Evolutionary conservation across 1,140 invertebrate species (phyloP).

Genomic region (Heliconius eleuchia): DNA sequence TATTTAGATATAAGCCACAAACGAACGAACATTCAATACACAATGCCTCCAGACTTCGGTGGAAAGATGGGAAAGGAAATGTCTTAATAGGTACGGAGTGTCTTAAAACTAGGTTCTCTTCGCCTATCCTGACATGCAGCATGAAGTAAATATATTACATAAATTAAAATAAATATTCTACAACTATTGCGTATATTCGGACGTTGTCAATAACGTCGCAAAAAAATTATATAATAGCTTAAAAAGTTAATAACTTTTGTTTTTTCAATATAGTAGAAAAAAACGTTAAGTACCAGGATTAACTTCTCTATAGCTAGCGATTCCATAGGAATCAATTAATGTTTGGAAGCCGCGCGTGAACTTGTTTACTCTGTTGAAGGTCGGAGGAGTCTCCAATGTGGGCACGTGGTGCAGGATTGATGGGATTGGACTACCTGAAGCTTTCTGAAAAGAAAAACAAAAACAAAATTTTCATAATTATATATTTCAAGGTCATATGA

Average conservation of each 20-base stretch:
- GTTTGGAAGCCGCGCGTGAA: conserved; percentile 91
- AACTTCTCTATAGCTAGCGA: conserved; percentile 87
- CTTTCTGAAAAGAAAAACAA: conserved; percentile 82
- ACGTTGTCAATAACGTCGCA: no score
- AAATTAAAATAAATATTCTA: no score
- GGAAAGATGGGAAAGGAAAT: no score
- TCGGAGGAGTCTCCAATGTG: conserved; percentile 87
- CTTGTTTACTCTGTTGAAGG: conserved; percentile 90
- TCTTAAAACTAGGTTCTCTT: no score
- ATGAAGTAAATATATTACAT: no score
- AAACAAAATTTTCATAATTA: background rate
- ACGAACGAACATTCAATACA: no score
- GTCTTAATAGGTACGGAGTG: no score
- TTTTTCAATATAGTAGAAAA: background rate
- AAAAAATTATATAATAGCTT: background rate
- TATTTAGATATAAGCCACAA: no score
- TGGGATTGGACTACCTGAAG: conserved; percentile 93
- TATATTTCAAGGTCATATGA: no score
- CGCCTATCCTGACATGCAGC: no score
- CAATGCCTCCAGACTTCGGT: no score
- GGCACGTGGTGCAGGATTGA: conserved; percentile 94
- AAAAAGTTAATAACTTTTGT: background rate
- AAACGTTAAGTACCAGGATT: conserved; percentile 83
- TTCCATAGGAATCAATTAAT: conserved; percentile 92
- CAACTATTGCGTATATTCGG: no score